A percentile compares a stretch with the other conserved stretches of the same genome.
Conservation (phyloP, 2,888 invertebrate genomes). For the Drosophila longiperda region DNA sequence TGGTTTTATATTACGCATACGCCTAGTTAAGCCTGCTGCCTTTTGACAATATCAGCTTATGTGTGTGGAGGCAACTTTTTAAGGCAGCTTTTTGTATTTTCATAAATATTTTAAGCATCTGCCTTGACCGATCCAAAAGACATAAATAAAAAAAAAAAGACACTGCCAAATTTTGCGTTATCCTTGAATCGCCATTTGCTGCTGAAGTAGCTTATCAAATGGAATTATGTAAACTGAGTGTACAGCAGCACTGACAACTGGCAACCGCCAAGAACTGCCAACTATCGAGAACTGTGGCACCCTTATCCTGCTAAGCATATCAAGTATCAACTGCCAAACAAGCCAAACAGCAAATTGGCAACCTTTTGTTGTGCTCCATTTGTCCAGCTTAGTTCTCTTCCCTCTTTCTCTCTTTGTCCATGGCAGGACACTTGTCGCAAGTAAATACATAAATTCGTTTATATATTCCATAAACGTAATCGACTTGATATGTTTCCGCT, state of each 20-base stretch:
- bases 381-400: slow-evolving; percentile 42
- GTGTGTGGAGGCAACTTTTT: slow-evolving; percentile 13
- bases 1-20: slow-evolving; percentile 65
- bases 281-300: slow-evolving; percentile 22
- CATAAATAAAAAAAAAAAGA: slow-evolving; percentile 4
- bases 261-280: slow-evolving; percentile 26
- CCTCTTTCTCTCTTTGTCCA: background rate
- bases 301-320: slow-evolving; percentile 62
- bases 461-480: slow-evolving; percentile 70
- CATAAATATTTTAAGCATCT: slow-evolving; percentile 79
- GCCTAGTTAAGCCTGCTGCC: slow-evolving; percentile 66
- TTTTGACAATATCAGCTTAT: slow-evolving; percentile 69
- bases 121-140: slow-evolving; percentile 35
- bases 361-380: slow-evolving; percentile 38
- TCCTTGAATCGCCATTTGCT: slow-evolving; percentile 49
- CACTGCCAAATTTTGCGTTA: slow-evolving; percentile 22
- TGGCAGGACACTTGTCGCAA: slow-evolving; percentile 18
- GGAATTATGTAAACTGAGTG: slow-evolving; percentile 20
- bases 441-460: slow-evolving; percentile 36
- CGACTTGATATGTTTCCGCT: slow-evolving; percentile 52
- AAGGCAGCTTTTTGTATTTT: slow-evolving; percentile 63
- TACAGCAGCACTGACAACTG: slow-evolving; percentile 25
- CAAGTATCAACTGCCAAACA: slow-evolving; percentile 73
- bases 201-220: slow-evolving; percentile 78
- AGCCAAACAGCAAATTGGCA: slow-evolving; percentile 72